Evolutionary conservation across 1,140 invertebrate species (phyloP).

Genomic region (Pollicipes pollicipes): DNA sequence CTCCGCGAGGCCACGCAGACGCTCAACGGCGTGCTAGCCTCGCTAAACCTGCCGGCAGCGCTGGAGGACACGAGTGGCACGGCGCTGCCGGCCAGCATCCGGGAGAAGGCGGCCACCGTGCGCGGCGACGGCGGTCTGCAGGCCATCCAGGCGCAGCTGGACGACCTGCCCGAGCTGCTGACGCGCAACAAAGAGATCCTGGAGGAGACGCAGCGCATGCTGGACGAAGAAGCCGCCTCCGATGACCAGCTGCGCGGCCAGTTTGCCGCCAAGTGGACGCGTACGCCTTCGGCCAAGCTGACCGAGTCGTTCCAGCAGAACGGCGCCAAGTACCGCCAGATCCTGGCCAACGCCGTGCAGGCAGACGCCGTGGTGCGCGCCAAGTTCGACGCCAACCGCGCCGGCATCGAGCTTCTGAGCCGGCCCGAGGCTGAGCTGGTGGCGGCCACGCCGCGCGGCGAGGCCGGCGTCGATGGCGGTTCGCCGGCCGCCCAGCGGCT

Average conservation of each 20-base stretch:
- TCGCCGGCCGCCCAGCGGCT: constrained; percentile 42
- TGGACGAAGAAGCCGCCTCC: constrained; percentile 78
- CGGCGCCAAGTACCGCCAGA: constrained; percentile 61
- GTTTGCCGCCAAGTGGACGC: constrained; percentile 74
- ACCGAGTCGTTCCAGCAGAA: constrained; percentile 76
- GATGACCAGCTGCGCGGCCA: constrained; percentile 73
- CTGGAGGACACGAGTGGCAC: constrained; percentile 66
- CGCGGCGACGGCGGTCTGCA: constrained; percentile 45
- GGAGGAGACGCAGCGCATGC: constrained; percentile 70
- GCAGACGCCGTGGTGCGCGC: constrained; percentile 45
- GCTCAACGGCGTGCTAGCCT: constrained; percentile 76
- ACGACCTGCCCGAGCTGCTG: constrained; percentile 74
- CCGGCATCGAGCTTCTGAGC: constrained; percentile 66
- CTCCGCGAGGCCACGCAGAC: constrained; percentile 75
- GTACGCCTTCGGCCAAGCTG: constrained; percentile 68
- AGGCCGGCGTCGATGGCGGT: constrained; percentile 3
- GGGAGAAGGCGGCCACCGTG: constrained; percentile 63
- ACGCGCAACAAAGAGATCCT: constrained; percentile 88
- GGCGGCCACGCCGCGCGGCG: constrained; percentile 40
- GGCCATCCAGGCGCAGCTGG: constrained; percentile 37
- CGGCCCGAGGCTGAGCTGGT: constrained; percentile 45
- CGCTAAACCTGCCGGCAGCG: constrained; percentile 91
- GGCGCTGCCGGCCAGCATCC: constrained; percentile 67
- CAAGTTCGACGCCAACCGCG: constrained; percentile 62
- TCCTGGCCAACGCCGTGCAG: constrained; percentile 19